Conservation (phyloP, 2,888 invertebrate genomes). For the Odontomyia ornata region DNA sequence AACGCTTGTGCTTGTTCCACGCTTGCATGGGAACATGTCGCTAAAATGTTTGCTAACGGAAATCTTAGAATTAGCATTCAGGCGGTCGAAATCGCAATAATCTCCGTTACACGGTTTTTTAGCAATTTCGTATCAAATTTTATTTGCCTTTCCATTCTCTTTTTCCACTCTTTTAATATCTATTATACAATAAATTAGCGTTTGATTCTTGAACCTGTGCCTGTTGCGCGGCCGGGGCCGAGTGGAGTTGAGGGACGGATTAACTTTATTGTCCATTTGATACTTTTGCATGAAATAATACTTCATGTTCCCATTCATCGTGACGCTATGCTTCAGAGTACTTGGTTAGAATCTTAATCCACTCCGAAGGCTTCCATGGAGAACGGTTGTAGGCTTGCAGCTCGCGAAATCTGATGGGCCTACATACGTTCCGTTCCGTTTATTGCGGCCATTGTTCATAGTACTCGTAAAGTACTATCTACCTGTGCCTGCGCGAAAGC, state of each 20-base stretch:
- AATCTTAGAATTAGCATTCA: too few relatives aligned
- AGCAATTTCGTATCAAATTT: background rate
- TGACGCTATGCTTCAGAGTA: background rate
- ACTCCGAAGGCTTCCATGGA: background rate
- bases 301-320: background rate
- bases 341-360: constrained; percentile 1
- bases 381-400: background rate
- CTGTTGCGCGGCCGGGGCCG: background rate
- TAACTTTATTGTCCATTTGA: constrained; percentile 7
- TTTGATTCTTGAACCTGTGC: background rate
- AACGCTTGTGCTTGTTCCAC: too few relatives aligned
- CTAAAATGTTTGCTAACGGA: too few relatives aligned
- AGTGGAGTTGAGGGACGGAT: background rate
- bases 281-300: background rate
- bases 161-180: background rate
- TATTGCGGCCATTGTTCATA: too few relatives aligned
- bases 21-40: too few relatives aligned
- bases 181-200: background rate
- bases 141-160: constrained; percentile 6
- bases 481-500: background rate
- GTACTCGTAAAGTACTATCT: background rate
- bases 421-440: constrained; percentile 4
- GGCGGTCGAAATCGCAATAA: too few relatives aligned
- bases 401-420: constrained; percentile 19
- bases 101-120: too few relatives aligned